Percentiles rank a stretch among this genome's conserved stretches.
These are phyloP conservation scores for Cheilosia pagana DNA, from an alignment of 2,888 invertebrate species.

Conservation along the genomic window DNA sequence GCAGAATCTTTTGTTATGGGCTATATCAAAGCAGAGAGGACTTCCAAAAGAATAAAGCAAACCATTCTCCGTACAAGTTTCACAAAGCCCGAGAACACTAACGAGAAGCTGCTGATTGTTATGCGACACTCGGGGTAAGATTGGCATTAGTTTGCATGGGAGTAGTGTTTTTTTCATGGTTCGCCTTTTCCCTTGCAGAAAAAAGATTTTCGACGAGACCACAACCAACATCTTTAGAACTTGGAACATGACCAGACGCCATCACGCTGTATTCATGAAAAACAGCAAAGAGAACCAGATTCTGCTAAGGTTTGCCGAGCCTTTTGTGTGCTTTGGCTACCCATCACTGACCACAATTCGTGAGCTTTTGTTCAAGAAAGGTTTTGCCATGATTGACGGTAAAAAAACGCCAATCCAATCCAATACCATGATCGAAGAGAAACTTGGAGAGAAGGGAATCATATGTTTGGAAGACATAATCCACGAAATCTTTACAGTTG, in stretches of 20 bases:
- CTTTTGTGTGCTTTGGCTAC: conserved; percentile 82
- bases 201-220: conserved; percentile 81
- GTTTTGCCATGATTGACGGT: conserved; percentile 80
- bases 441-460: conserved; percentile 82
- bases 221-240: conserved; percentile 80
- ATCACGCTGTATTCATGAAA: conserved; percentile 81
- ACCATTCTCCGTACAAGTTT: conserved; percentile 79
- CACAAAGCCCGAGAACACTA: conserved; percentile 77
- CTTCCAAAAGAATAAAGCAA: conserved; percentile 80
- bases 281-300: conserved; percentile 82
- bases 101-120: conserved; percentile 81
- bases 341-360: conserved; percentile 81
- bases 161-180: not conserved
- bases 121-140: conserved; percentile 81
- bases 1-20: conserved; percentile 83
- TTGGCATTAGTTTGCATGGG: not conserved
- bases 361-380: conserved; percentile 83
- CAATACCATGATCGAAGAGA: conserved; percentile 82
- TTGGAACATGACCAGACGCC: conserved; percentile 79
- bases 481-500: conserved; percentile 83
- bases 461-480: conserved; percentile 83
- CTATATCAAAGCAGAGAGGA: conserved; percentile 81
- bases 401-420: conserved; percentile 83
- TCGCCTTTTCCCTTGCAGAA: conserved; percentile 75
- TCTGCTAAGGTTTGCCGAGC: conserved; percentile 82